Base-by-base conservation (phyloP, 2,113 vertebrate species). In the Pelusios castaneus region DNA sequence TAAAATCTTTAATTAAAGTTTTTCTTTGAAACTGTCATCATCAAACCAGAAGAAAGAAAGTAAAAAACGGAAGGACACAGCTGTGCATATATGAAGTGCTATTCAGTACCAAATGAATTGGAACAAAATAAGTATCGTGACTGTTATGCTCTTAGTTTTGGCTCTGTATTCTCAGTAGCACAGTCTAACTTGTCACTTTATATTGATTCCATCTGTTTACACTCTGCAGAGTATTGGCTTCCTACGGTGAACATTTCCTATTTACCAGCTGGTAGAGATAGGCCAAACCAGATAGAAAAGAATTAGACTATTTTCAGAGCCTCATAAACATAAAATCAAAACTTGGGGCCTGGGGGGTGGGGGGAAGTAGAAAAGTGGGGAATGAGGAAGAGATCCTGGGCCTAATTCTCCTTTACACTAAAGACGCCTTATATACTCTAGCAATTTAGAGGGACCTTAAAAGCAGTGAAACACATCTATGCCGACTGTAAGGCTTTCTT, bases 171-270 rank as follows among this genome's bases (percentile, higher is more conserved):
- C 97, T 97, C 98, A 95, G 93, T 91, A 96, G 98, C 97, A 92
- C 96, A 97, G 97, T 97, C 98, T 98, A 97, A 97, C 98, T 98
- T 98, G 98, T 98, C 98, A 98, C 98, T 98, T 98, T 98, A 97
- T 98, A 98, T 98, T 96, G 97, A 98, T 98, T 98, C 98, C 98
- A 98, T 98, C 98, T 98, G 98, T 98, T 98, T 98, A 98, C 98
- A 97, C 98, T 98, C 98, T 98, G 97, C 97, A 96, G 98, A 98
- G 97, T 94, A 97, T 96, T 98, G 98, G 98, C 98, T 97, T 97
- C 98, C 98, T 94, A 98, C 97, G 95, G 98, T 94, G 98, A 98
- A 98, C 97, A 97, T 98, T 98, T 98, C 98, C 98, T 98, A 98
- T 98, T 98, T 98, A 98, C 98, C 98, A 98, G 98, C 98, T 98